These are phyloP conservation scores for Dendrophyllia cribrosa DNA, from an alignment of 64 coral and sea anemone genomes.

Conservation along the genomic window DNA sequence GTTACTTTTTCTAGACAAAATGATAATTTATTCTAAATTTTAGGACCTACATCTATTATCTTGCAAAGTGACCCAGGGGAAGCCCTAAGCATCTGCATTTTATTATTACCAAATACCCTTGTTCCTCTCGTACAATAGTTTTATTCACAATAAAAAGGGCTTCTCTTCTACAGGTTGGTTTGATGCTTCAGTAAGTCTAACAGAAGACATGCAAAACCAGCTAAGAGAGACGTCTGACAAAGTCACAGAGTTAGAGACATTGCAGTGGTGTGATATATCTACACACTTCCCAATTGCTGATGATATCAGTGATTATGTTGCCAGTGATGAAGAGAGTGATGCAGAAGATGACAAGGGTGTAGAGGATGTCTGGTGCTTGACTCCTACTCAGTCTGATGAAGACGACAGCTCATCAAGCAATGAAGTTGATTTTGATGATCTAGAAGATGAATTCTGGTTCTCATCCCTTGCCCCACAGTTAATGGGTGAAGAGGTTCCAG, in stretches of 20 bases:
- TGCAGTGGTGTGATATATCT: constrained; percentile 44
- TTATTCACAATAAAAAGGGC: not conserved
- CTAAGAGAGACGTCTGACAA: constrained; percentile 5
- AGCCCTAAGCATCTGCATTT: too few species aligned
- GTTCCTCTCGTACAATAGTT: not conserved
- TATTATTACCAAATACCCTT: too few species aligned
- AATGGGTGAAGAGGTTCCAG: constrained; percentile 24
- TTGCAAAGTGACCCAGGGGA: too few species aligned
- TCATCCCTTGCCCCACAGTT: constrained; percentile 3
- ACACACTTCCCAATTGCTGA: not conserved
- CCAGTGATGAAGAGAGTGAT: constrained; percentile 65
- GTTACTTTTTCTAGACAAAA: too few species aligned
- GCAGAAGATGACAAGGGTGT: not conserved
- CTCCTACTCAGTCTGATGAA: constrained; percentile 22
- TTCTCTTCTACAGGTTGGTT: constrained; percentile 62
- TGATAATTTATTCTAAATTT: too few species aligned
- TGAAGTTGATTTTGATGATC: constrained; percentile 42
- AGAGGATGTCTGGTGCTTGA: not conserved
- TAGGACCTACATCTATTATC: too few species aligned
- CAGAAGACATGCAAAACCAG: constrained; percentile 65
- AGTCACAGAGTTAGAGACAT: constrained; percentile 35
- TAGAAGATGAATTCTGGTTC: constrained; percentile 37
- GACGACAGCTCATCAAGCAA: not conserved
- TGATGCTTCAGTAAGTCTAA: constrained; percentile 51
- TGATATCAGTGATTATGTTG: constrained; percentile 62